These are phyloP conservation scores for Eupithecia tripunctaria DNA, from an alignment of 2,888 invertebrate genomes.

Conservation along the genomic window DNA sequence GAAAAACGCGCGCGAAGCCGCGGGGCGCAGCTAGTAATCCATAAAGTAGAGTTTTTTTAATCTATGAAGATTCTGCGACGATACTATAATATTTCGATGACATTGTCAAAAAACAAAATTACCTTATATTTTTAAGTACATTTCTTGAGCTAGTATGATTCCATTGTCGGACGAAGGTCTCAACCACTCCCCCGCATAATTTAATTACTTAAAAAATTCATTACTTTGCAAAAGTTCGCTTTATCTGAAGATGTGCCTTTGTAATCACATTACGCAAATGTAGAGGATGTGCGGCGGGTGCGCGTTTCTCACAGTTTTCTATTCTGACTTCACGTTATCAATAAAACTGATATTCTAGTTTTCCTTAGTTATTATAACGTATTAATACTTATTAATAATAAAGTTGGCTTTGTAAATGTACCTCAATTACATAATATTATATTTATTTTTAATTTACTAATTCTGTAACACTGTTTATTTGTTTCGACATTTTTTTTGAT, in stretches of 20 bases:
- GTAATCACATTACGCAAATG: constrained; percentile 84
- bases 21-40: too few relatives aligned
- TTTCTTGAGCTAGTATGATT: neutral
- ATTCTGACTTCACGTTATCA: neutral
- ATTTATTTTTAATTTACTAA: too few relatives aligned
- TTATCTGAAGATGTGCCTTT: constrained; percentile 83
- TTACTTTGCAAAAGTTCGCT: constrained; percentile 79
- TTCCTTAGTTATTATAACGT: too few relatives aligned
- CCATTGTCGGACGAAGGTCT: neutral
- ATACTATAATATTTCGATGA: too few relatives aligned
- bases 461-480: too few relatives aligned
- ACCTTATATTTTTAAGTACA: neutral
- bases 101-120: neutral
- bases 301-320: neutral
- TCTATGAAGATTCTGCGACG: too few relatives aligned
- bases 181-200: neutral
- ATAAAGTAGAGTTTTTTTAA: too few relatives aligned
- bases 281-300: constrained; percentile 74
- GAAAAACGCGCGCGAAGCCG: too few relatives aligned
- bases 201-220: constrained; percentile 63
- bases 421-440: too few relatives aligned
- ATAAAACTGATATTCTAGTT: neutral
- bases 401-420: too few relatives aligned
- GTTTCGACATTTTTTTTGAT: too few relatives aligned
- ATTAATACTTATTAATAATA: too few relatives aligned